A percentile compares a stretch with the other conserved stretches of the same genome.
These are phyloP conservation scores for Steatornis caripensis DNA, from an alignment of 2,113 vertebrate genomes.

Conservation along the genomic window DNA sequence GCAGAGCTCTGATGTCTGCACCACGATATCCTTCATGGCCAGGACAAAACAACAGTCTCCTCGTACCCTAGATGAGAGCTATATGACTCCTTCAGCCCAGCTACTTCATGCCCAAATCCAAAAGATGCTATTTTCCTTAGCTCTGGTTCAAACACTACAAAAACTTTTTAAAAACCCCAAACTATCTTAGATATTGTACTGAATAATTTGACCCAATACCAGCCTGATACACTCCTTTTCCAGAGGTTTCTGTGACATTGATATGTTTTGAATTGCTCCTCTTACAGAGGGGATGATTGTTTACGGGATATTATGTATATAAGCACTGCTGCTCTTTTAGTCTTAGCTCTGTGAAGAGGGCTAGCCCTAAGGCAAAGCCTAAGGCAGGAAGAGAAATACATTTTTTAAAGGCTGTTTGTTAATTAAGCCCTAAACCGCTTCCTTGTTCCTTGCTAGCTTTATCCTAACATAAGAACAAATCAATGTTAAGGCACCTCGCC, in stretches of 20 bases:
- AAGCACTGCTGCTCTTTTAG: background rate
- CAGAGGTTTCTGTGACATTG: background rate
- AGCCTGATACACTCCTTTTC: background rate
- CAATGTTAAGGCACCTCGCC: background rate
- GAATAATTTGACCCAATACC: background rate
- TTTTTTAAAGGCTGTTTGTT: conserved; percentile 50
- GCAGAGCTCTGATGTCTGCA: background rate
- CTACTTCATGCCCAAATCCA: background rate
- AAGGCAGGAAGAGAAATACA: conserved; percentile 39
- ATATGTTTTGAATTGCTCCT: background rate
- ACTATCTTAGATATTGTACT: background rate
- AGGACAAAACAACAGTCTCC: background rate
- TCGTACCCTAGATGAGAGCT: background rate
- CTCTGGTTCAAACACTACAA: background rate
- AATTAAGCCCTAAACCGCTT: conserved; percentile 49
- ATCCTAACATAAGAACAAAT: conserved; percentile 39
- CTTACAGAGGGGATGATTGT: background rate
- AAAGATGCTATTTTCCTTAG: background rate
- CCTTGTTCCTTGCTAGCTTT: conserved; percentile 20
- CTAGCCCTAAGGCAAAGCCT: conserved; percentile 47
- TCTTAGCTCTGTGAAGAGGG: background rate
- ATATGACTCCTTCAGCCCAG: background rate
- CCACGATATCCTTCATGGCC: background rate
- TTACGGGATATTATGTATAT: background rate
- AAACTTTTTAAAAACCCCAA: background rate